phyloP scores from a whole-genome alignment of 2,888 invertebrate species.

The Peribatodes rhomboidaria region DNA sequence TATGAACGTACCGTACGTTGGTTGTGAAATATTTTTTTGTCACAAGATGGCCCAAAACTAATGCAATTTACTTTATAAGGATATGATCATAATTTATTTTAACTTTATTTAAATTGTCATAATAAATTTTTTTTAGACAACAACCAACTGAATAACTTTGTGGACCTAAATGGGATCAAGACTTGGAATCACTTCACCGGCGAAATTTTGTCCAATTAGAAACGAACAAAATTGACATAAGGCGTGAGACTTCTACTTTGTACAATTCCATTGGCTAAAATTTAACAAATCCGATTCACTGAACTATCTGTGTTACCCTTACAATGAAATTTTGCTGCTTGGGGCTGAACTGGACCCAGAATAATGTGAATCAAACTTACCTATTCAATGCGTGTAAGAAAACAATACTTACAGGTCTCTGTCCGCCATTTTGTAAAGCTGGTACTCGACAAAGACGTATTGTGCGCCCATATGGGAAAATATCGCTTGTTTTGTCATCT shows the following conservation, averaged over 20 bases:
- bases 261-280: too few species aligned
- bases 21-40: conserved; percentile 6
- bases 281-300: too few species aligned
- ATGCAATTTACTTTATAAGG: conserved; percentile 1
- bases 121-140: too few species aligned
- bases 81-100: too few species aligned
- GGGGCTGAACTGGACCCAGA: background rate
- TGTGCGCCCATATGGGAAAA: conserved; percentile 84
- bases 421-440: conserved; percentile 63
- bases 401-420: conserved; percentile 62
- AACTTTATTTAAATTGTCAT: too few species aligned
- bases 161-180: too few species aligned
- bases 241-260: too few species aligned
- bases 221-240: too few species aligned
- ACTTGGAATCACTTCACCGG: too few species aligned
- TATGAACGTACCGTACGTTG: conserved; percentile 25
- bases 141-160: too few species aligned
- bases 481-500: conserved; percentile 82
- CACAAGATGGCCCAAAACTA: background rate
- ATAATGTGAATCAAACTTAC: conserved; percentile 20
- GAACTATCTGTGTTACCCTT: background rate
- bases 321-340: background rate
- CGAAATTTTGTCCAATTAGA: too few species aligned
- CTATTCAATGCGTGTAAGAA: conserved; percentile 54
- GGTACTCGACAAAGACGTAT: conserved; percentile 70